Conservation (phyloP, 1,140 invertebrate species). For the Solen grandis region DNA sequence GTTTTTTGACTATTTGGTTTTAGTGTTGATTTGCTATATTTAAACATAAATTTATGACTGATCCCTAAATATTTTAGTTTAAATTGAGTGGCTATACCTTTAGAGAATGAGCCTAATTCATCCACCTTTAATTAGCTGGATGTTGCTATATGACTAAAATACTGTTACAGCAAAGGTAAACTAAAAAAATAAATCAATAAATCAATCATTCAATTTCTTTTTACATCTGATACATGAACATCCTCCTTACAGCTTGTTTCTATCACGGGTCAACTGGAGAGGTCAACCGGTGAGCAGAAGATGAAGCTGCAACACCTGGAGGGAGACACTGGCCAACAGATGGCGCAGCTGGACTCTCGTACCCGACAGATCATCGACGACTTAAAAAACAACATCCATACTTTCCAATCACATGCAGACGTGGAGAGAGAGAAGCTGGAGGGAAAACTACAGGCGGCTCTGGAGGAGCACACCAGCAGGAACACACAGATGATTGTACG, state of each 20-base stretch:
- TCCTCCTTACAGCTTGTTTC: constrained; percentile 57
- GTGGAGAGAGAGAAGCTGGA: constrained; percentile 75
- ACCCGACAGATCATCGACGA: constrained; percentile 76
- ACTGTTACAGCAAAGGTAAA: too few relatives aligned
- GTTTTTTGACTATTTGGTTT: too few relatives aligned
- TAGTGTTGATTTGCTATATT: too few relatives aligned
- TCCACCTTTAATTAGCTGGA: too few relatives aligned
- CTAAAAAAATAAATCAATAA: too few relatives aligned
- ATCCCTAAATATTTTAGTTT: too few relatives aligned
- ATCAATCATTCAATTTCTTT: too few relatives aligned
- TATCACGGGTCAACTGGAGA: constrained; percentile 61
- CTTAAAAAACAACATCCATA: constrained; percentile 68
- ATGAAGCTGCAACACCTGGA: constrained; percentile 76
- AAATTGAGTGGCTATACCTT: too few relatives aligned
- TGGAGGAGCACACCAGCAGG: constrained; percentile 65
- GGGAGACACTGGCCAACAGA: constrained; percentile 73
- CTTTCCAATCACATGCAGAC: constrained; percentile 64
- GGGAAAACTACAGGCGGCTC: constrained; percentile 61
- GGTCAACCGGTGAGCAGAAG: constrained; percentile 66
- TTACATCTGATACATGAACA: too few relatives aligned
- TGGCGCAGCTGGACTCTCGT: constrained; percentile 74
- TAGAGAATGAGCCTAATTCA: too few relatives aligned
- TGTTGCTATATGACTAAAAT: too few relatives aligned
- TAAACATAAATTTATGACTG: too few relatives aligned
- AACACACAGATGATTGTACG: constrained; percentile 23